Evolutionary conservation across 2,888 invertebrate species (phyloP).

Genomic region (Myopa tessellatipennis): DNA sequence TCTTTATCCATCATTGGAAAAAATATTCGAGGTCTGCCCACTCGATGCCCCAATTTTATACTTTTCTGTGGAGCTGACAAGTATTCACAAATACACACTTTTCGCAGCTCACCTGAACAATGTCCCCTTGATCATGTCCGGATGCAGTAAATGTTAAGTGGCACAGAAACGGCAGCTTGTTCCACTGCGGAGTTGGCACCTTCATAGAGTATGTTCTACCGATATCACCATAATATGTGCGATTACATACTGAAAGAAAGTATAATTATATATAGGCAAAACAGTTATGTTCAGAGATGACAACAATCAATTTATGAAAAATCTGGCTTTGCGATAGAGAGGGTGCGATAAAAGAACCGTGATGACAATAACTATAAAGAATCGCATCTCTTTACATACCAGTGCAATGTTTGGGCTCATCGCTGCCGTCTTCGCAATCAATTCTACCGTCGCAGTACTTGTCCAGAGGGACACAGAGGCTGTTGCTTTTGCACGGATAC

Average conservation of each 20-base stretch:
- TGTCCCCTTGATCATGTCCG: conserved; percentile 87
- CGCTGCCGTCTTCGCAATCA: conserved; percentile 87
- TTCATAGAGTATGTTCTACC: conserved; percentile 84
- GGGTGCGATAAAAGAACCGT: no score
- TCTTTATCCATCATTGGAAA: no score
- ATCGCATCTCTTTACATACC: conserved; percentile 69
- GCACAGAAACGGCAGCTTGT: conserved; percentile 86
- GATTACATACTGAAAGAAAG: conserved; percentile 74
- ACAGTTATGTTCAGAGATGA: no score
- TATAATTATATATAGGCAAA: not conserved
- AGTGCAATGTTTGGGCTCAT: conserved; percentile 84
- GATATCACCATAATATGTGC: conserved; percentile 90
- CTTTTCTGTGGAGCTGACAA: not conserved
- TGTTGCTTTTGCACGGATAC: conserved; percentile 78
- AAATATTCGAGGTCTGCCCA: no score
- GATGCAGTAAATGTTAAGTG: conserved; percentile 93
- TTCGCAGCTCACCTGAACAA: conserved; percentile 77
- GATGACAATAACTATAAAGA: no score
- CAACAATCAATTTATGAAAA: no score
- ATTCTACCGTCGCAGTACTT: conserved; percentile 86
- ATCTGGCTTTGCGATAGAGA: no score
- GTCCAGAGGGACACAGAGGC: conserved; percentile 83
- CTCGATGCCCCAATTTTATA: no score
- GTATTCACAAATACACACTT: not conserved
- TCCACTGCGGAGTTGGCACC: conserved; percentile 78